phyloP scores from a whole-genome alignment of 2,113 vertebrate genomes.

The Micromys minutus region DNA sequence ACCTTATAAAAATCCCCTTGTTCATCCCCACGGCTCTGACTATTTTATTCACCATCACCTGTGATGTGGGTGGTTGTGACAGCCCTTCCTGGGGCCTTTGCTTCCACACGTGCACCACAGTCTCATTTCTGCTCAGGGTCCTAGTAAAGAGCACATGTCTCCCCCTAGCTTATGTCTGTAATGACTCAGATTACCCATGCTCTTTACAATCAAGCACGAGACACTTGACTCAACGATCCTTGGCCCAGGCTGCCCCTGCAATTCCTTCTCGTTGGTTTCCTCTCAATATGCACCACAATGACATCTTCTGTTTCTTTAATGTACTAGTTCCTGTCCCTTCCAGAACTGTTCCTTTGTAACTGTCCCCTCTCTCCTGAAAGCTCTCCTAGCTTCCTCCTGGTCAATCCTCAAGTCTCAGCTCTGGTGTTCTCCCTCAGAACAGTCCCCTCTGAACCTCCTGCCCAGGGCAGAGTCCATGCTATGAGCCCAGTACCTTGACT shows the following conservation, averaged over 20 bases:
- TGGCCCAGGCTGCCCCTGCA: fast-evolving
- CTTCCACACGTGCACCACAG: not conserved
- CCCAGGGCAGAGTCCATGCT: not conserved
- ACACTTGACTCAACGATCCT: not conserved
- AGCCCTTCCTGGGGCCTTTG: not conserved
- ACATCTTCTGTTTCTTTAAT: not conserved
- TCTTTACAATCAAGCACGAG: not conserved
- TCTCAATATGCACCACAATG: too few species aligned
- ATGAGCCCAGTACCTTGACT: not conserved
- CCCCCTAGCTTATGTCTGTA: not conserved
- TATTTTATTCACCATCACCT: not conserved
- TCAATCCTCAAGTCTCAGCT: not conserved
- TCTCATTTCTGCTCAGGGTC: not conserved
- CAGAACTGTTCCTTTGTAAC: not conserved
- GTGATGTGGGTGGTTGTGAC: not conserved
- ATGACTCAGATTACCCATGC: not conserved
- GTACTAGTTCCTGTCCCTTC: not conserved
- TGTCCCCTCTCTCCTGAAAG: not conserved
- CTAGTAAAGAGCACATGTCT: not conserved
- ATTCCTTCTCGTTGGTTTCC: not conserved
- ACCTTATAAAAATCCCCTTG: not conserved
- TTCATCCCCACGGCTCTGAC: not conserved
- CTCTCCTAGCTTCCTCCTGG: not conserved
- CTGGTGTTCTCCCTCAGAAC: not conserved
- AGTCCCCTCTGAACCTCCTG: not conserved